Evolutionary conservation across 2,797 vertebrate species (phyloP).

Genomic region (Apogon talboti): DNA sequence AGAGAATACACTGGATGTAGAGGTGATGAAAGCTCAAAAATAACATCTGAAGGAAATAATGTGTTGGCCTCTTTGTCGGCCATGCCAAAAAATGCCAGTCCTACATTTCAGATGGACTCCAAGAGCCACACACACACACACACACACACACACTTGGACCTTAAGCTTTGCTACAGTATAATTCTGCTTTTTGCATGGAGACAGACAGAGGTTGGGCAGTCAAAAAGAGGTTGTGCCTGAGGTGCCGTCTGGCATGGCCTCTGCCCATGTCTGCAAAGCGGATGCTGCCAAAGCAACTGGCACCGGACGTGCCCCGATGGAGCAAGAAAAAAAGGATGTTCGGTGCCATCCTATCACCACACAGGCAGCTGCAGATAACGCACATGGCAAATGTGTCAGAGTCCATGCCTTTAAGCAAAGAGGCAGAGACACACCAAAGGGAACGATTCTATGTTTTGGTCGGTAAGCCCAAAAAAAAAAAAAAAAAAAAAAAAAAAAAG

Average conservation of each 20-base stretch:
- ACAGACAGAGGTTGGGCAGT: constrained; percentile 65
- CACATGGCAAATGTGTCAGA: constrained; percentile 61
- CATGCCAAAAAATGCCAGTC: constrained; percentile 67
- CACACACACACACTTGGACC: constrained; percentile 16
- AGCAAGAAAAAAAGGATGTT: constrained; percentile 55
- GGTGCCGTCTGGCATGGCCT: constrained; percentile 71
- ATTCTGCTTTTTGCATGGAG: constrained; percentile 52
- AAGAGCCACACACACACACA: constrained; percentile 26
- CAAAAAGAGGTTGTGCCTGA: constrained; percentile 64
- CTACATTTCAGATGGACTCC: constrained; percentile 44
- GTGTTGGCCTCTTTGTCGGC: constrained; percentile 48
- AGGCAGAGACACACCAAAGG: constrained; percentile 24
- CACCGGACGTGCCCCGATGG: constrained; percentile 47
- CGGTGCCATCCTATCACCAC: constrained; percentile 76
- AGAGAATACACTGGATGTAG: constrained; percentile 40
- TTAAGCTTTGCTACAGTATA: constrained; percentile 50
- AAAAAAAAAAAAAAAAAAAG: too few species aligned
- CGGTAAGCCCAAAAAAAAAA: constrained; percentile 14
- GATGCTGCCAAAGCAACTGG: constrained; percentile 73
- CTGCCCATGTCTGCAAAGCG: constrained; percentile 52
- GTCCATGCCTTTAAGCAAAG: constrained; percentile 67
- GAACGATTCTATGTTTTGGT: constrained; percentile 49
- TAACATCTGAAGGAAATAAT: constrained; percentile 66
- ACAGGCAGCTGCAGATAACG: constrained; percentile 77
- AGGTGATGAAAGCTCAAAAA: constrained; percentile 68